Percentiles rank a stretch among this genome's conserved stretches.
These are phyloP conservation scores for Anoura caudifer DNA, from an alignment of 2,113 vertebrate genomes.

Conservation along the genomic window DNA sequence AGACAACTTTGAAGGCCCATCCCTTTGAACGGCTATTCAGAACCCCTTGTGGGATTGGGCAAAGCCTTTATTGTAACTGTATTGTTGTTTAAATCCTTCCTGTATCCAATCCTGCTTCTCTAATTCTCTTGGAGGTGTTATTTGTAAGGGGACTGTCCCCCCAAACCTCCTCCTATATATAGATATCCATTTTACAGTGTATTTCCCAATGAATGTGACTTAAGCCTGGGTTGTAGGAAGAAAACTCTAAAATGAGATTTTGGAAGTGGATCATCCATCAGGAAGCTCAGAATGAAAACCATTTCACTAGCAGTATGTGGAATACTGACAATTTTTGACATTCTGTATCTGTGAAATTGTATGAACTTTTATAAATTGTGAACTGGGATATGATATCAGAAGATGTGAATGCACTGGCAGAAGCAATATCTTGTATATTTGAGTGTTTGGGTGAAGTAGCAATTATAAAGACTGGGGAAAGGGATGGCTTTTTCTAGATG, in stretches of 20 bases:
- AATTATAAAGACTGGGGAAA: not conserved
- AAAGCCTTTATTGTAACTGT: not conserved
- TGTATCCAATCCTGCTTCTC: not conserved
- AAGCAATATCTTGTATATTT: not conserved
- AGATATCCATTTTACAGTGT: not conserved
- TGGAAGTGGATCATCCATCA: not conserved
- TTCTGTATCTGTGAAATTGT: not conserved
- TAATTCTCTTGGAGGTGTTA: not conserved
- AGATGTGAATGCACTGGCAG: not conserved
- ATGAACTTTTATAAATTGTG: not conserved
- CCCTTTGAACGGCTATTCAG: too few species aligned
- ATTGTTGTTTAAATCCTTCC: not conserved
- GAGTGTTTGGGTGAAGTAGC: constrained; percentile 18
- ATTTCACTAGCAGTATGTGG: not conserved
- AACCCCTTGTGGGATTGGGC: not conserved
- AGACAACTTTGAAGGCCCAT: not conserved
- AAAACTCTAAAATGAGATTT: not conserved
- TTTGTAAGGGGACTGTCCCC: not conserved
- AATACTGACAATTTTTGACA: constrained; percentile 1
- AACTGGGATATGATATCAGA: not conserved
- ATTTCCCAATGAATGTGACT: not conserved
- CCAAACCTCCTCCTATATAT: not conserved
- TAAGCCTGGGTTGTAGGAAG: not conserved
- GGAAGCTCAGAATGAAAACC: not conserved
- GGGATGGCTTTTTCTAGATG: not conserved